Evolutionary conservation across 2,888 invertebrate species (phyloP).

Genomic region (Drosophila aldrichi): DNA sequence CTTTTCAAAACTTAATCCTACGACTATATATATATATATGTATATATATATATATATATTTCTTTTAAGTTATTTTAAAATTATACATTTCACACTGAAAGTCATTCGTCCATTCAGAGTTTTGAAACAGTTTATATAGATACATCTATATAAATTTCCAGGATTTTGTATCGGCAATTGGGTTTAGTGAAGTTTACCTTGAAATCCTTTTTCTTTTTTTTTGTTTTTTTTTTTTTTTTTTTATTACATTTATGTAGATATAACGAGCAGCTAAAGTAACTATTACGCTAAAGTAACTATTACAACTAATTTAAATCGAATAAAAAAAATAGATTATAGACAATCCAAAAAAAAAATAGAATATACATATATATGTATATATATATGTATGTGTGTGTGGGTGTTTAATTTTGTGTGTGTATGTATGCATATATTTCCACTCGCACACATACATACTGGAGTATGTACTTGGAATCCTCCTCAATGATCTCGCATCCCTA

Average conservation of each 20-base stretch:
- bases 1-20: slow-evolving; percentile 14
- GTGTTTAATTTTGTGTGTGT: slow-evolving; percentile 8
- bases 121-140: slow-evolving; percentile 6
- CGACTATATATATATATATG: slow-evolving; percentile 23
- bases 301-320: slow-evolving; percentile 61
- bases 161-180: slow-evolving; percentile 1
- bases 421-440: slow-evolving; percentile 1
- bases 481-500: neutral
- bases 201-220: neutral
- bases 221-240: slow-evolving; percentile 7
- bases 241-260: slow-evolving; percentile 44
- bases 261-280: slow-evolving; percentile 66
- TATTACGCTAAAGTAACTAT: slow-evolving; percentile 71
- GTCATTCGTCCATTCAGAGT: slow-evolving; percentile 22
- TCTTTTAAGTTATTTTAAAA: slow-evolving; percentile 40
- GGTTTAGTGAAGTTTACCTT: slow-evolving; percentile 17
- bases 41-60: slow-evolving; percentile 1
- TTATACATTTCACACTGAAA: slow-evolving; percentile 35
- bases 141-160: slow-evolving; percentile 6
- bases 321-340: slow-evolving; percentile 34
- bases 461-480: slow-evolving; percentile 4
- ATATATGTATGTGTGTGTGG: slow-evolving; percentile 1
- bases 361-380: slow-evolving; percentile 12
- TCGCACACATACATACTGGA: neutral
- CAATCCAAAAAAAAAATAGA: slow-evolving; percentile 31